Percentiles rank a stretch among this genome's conserved stretches.
Conservation (phyloP, 2,888 invertebrate species). For the Coleophora flavipennella region DNA sequence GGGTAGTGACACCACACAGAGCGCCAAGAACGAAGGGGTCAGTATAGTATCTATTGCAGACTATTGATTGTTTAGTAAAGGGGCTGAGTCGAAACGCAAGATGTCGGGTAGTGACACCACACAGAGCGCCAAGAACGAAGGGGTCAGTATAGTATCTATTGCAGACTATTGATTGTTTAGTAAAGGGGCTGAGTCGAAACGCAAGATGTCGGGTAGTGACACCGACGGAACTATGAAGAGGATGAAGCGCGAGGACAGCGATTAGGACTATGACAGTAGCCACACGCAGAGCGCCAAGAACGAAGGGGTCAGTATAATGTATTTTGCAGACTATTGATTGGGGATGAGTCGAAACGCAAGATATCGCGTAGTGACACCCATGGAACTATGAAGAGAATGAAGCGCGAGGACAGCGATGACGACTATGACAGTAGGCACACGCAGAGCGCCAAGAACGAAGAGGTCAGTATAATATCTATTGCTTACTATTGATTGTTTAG, state of each 20-base stretch:
- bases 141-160: constrained; percentile 39
- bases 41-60: constrained; percentile 17
- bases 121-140: constrained; percentile 66
- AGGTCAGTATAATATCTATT: constrained; percentile 39
- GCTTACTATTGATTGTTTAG: no score
- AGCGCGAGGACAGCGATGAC: constrained; percentile 76
- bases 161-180: no score
- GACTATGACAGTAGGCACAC: constrained; percentile 73
- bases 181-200: constrained; percentile 92
- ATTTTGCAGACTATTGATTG: no score
- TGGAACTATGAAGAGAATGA: constrained; percentile 59
- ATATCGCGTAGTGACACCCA: constrained; percentile 77
- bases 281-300: no score
- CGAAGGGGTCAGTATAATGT: constrained; percentile 67
- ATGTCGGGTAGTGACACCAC: constrained; percentile 77
- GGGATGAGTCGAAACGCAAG: constrained; percentile 91
- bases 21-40: constrained; percentile 71
- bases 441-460: constrained; percentile 66
- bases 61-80: no score
- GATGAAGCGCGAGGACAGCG: no score
- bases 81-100: constrained; percentile 91
- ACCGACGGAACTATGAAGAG: no score
- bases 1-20: constrained; percentile 73
- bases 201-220: constrained; percentile 81
- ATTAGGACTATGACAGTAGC: no score